Evolutionary conservation across 2,888 invertebrate species (phyloP), one percentile per base, ranked within the genome.

Genomic region (Boloria euphrosyne): DNA sequence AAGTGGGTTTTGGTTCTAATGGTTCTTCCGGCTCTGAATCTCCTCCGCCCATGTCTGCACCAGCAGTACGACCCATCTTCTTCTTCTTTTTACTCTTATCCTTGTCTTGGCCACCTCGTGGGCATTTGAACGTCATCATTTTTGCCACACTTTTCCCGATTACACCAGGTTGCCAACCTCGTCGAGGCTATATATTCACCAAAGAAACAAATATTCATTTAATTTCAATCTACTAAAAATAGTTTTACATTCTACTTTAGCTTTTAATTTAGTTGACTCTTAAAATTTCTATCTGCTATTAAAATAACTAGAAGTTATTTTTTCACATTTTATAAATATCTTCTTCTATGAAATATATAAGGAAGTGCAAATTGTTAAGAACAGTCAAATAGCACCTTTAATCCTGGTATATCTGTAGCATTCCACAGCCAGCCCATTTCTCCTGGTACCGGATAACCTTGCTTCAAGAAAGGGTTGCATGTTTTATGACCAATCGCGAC

Each of bases 381-480:
- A 13, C 38, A 62, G 46, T 52, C 13, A 16, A 62, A 2, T 38
- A 67, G 3, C 44, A 89, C 91, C 86, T 89, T 89, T 67, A 84
- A 71, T 14, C 91, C 90, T 3, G 90, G 86, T 2, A 85, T 76
- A 65, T 90, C 87, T 0, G 70, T 61, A 7, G 85, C 76, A 53
- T 78, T 94, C 95, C 95, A 95, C 38, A 94, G 78, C 95, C 95
- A 95, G 0, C 95, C 95, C 95, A 95, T 95, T 52, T 91, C 83
- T 0, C 90, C 81, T 0, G 95, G 95, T 0, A 95, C 95, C 7
- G 92, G 86, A 38, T 87, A 84, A 0, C 91, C 89, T 0, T 91
- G 88, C 31, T 78, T 82, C 14, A 85, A 78, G 2, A 93, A 85
- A 1, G 84, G 75, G 61, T 80, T 80, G 75, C 95, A 95, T 68